Conservation (phyloP, 53 echinoderm and acorn worm genomes). For the Patiria pectinifera region DNA sequence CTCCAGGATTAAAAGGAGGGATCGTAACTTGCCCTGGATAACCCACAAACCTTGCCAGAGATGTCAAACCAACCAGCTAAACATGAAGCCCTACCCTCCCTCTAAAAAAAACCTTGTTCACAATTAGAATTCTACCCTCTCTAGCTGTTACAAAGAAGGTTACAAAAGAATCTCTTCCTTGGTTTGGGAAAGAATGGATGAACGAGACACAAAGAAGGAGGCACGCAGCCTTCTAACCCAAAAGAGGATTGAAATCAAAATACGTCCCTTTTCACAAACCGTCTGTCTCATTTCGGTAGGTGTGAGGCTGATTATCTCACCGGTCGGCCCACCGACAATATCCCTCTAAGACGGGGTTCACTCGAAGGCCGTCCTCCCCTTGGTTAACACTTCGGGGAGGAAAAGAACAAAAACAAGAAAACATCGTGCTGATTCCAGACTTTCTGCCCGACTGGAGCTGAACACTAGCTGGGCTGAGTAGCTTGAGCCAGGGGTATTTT, state of each 20-base stretch:
- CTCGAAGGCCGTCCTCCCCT: slow-evolving; percentile 26
- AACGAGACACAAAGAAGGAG: background rate
- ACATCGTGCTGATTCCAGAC: background rate
- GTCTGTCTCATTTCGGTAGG: slow-evolving; percentile 34
- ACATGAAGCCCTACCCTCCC: too few species aligned
- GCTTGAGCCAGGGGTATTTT: slow-evolving; percentile 35
- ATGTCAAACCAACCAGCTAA: too few species aligned
- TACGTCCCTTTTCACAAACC: slow-evolving; percentile 4
- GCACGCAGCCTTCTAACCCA: background rate
- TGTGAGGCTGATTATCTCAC: slow-evolving; percentile 39
- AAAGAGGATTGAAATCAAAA: slow-evolving; percentile 21
- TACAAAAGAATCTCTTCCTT: background rate
- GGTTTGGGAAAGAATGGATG: background rate
- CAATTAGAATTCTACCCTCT: too few species aligned
- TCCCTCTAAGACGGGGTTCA: slow-evolving; percentile 22
- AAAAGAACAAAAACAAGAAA: background rate
- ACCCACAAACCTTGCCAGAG: too few species aligned
- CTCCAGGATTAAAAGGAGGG: too few species aligned
- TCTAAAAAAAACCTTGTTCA: too few species aligned
- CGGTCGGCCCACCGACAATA: slow-evolving; percentile 31
- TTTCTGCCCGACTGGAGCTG: slow-evolving; percentile 33
- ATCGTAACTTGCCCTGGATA: too few species aligned
- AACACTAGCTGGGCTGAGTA: slow-evolving; percentile 22
- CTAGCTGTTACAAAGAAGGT: too few species aligned
- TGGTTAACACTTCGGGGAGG: slow-evolving; percentile 11